Evolutionary conservation across 2,113 vertebrate genomes (phyloP).

Genomic region (Smithornis capensis): DNA sequence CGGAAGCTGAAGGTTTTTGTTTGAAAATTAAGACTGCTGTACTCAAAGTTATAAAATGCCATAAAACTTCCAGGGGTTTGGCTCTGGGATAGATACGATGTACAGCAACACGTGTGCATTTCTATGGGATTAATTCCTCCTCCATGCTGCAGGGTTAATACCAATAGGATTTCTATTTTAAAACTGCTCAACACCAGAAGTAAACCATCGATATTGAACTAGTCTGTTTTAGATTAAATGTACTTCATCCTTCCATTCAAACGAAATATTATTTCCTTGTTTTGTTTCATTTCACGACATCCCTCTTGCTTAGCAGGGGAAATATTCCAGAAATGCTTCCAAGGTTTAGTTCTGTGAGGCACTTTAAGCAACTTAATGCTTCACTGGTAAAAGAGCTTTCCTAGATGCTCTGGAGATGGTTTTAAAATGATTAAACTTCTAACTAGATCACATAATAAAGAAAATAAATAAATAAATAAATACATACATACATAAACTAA

Average conservation of each 20-base stretch:
- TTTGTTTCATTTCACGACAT: constrained; percentile 40
- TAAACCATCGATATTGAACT: background rate
- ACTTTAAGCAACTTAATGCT: background rate
- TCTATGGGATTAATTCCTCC: background rate
- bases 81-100: background rate
- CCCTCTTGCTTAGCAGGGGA: background rate
- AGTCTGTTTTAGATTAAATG: constrained; percentile 28
- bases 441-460: constrained; percentile 24
- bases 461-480: background rate
- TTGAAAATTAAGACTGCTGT: constrained; percentile 46
- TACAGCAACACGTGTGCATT: background rate
- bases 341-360: background rate
- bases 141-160: background rate
- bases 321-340: constrained; percentile 15
- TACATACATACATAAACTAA: no score
- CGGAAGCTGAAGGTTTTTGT: constrained; percentile 54
- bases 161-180: background rate
- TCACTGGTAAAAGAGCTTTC: background rate
- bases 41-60: background rate
- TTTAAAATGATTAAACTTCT: constrained; percentile 13
- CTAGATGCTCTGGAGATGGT: background rate
- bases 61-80: background rate
- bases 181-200: background rate
- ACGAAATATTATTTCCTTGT: constrained; percentile 24
- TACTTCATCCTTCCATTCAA: constrained; percentile 35